A percentile compares a stretch with the other conserved stretches of the same genome.
phyloP scores from a whole-genome alignment of 2,113 vertebrate species.

The Mastomys coucha region DNA sequence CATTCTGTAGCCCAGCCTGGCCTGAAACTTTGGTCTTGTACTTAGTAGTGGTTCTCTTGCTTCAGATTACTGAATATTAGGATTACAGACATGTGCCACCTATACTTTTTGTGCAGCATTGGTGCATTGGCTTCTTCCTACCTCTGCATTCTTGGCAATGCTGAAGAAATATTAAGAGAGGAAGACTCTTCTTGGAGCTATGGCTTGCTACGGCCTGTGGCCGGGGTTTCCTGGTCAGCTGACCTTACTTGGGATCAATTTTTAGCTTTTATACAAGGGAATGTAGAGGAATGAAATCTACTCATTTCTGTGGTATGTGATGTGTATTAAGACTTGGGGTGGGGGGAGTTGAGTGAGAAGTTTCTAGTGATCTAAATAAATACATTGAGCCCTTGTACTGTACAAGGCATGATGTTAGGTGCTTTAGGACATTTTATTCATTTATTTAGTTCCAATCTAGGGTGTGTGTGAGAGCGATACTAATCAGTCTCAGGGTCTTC shows the following conservation, averaged over 20 bases:
- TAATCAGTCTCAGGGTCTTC: background rate
- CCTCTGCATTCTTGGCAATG: slow-evolving; percentile 31
- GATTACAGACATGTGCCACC: background rate
- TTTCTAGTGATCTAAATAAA: background rate
- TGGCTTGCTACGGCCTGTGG: background rate
- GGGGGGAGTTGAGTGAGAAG: background rate
- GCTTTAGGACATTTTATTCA: background rate
- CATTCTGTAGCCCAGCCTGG: background rate
- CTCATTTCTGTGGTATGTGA: background rate
- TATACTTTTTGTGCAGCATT: background rate
- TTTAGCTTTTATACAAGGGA: slow-evolving; percentile 17
- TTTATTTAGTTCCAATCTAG: background rate
- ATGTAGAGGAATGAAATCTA: background rate
- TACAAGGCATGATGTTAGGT: background rate
- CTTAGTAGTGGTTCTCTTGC: background rate
- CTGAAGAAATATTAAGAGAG: slow-evolving; percentile 39
- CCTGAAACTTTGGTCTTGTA: background rate
- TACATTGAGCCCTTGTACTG: background rate
- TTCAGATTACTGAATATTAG: background rate
- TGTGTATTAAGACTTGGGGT: background rate
- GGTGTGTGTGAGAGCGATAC: background rate
- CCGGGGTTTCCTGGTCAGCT: background rate
- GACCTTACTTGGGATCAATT: slow-evolving; percentile 36
- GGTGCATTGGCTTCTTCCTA: slow-evolving; percentile 16
- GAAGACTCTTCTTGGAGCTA: slow-evolving; percentile 8